A percentile compares a stretch with the other conserved stretches of the same genome.
Conservation (phyloP, 2,113 vertebrate genomes). For the Petaurus breviceps region DNA sequence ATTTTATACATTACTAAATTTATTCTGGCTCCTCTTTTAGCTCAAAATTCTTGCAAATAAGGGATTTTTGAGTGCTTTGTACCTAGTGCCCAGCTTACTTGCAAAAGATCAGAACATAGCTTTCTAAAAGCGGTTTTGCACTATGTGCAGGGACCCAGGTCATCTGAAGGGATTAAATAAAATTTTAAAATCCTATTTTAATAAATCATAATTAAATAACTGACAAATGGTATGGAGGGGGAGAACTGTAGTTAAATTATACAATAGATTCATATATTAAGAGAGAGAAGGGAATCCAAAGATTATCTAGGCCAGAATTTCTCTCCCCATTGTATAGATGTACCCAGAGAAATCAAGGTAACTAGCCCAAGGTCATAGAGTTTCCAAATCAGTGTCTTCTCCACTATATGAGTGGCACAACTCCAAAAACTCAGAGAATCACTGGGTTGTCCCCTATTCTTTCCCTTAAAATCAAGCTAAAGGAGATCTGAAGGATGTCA, state of each 20-base stretch:
- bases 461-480: neutral
- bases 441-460: neutral
- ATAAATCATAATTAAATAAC: neutral
- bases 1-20: neutral
- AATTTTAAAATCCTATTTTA: neutral
- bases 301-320: neutral
- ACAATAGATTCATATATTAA: neutral
- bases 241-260: neutral
- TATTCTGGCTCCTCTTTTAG: neutral
- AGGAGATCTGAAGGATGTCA: neutral
- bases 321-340: neutral
- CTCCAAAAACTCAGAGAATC: neutral
- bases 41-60: neutral
- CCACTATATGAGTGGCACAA: neutral
- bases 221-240: neutral
- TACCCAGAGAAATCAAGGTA: neutral
- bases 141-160: neutral
- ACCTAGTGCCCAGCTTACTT: neutral
- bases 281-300: neutral
- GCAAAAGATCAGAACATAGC: neutral
- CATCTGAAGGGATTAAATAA: neutral
- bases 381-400: neutral
- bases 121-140: neutral
- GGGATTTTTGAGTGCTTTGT: slow-evolving; percentile 11
- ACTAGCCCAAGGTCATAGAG: neutral